Percentiles rank a stretch among this genome's conserved stretches.
Conservation (phyloP, 2,797 vertebrate species). For the Xiphorhynchus erythropygius region DNA sequence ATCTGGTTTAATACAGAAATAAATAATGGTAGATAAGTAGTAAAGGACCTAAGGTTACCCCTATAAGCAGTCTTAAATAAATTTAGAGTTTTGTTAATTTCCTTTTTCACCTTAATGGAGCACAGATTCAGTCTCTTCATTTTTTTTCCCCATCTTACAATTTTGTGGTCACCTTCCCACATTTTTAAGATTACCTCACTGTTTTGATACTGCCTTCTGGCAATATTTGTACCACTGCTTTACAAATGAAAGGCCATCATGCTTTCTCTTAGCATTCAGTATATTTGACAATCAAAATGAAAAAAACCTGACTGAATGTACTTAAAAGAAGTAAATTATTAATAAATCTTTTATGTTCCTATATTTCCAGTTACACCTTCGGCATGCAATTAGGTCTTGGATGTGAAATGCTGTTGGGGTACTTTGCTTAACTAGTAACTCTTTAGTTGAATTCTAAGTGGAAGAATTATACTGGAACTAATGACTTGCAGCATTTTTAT, state of each 20-base stretch:
- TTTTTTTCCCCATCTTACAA: background rate
- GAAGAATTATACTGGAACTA: background rate
- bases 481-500: background rate
- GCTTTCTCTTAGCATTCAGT: background rate
- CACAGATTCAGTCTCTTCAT: background rate
- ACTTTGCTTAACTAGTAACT: constrained; percentile 4
- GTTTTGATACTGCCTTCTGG: background rate
- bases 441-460: background rate
- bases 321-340: background rate
- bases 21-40: background rate
- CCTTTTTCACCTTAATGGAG: background rate
- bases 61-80: background rate
- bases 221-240: background rate
- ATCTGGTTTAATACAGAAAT: background rate
- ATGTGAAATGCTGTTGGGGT: background rate
- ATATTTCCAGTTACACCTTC: background rate
- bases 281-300: background rate
- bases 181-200: background rate
- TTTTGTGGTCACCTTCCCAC: background rate
- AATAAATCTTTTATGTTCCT: background rate
- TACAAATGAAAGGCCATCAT: background rate
- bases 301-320: background rate
- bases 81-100: background rate
- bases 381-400: background rate
- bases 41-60: background rate